Conservation (phyloP, 2,797 vertebrate genomes). For the Sitta carolinensis region DNA sequence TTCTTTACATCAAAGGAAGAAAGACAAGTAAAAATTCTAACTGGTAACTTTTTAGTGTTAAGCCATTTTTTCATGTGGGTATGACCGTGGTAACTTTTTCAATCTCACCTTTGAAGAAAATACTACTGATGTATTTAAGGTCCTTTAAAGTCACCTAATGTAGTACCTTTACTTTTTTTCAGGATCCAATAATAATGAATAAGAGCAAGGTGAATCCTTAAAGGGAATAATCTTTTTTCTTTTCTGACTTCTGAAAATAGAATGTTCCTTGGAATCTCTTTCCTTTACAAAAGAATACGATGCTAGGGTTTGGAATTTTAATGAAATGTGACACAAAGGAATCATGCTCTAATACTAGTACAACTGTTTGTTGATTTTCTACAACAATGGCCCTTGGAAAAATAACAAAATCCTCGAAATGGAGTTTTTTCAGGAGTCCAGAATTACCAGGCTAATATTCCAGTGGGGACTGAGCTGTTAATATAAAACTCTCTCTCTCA, state of each 20-base stretch:
- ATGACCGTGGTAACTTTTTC: conserved; percentile 4
- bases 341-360: background rate
- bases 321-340: fast-evolving
- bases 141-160: background rate
- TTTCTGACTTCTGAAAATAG: background rate
- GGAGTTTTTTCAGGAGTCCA: background rate
- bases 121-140: conserved; percentile 30
- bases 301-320: background rate
- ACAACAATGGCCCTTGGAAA: background rate
- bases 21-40: conserved; percentile 29
- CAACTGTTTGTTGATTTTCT: background rate
- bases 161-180: background rate
- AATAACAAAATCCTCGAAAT: background rate
- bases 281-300: background rate
- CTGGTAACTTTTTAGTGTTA: background rate
- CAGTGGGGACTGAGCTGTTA: background rate
- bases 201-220: background rate
- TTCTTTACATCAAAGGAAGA: conserved; percentile 39
- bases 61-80: background rate
- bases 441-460: background rate
- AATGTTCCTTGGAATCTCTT: background rate
- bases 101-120: conserved; percentile 44
- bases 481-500: background rate
- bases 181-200: conserved; percentile 3
- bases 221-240: background rate